Base-by-base conservation (phyloP, 2,888 invertebrate species). In the Cryptus viduatorius region DNA sequence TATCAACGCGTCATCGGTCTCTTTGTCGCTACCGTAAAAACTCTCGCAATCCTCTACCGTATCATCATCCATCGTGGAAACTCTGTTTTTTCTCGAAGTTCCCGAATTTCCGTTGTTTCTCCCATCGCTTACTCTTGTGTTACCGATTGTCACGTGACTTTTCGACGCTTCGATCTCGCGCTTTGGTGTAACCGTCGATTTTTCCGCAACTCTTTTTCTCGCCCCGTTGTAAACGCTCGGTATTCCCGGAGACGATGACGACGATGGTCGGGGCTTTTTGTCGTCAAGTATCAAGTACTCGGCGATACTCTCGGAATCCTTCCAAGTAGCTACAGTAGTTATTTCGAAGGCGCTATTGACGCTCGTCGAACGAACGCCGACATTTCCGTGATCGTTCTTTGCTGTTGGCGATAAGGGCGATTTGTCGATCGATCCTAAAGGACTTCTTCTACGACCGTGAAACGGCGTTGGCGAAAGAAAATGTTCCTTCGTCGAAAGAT, bases 11-110 rank as follows among this genome's bases (percentile, higher is more conserved):
- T 95, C 95, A 88, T 95, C 95, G 72, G 95, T 95, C 89, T 96
- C 96, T 90, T 95, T 95, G 89, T 96, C 95, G 82, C 95, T 94
- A 79, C 95, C 95, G 91, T 95, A 95, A 92, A 95, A 96, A 92
- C 95, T 95, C 89, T 95, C 95, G 86, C 95, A 94, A 82, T 94
- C 94, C 79, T 94, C 92, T 50, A 90, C 84, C 4, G 91, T 90
- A 65, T 92, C 92, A 37, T 92, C 91, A 72, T 61, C 29, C 7
- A 67, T 46, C 12, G 88, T 86, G 0, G 87, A 76, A 78, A 64
- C 82, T 79, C 84, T 90, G 8, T 77, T 65, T 82, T 83, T 84
- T 83, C 84, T 90, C 14, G 86, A 69, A 53, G 86, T 53, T n/a
- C 78, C 83, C 16, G 86, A 84, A 46, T 31, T 16, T n/a, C 24